These are phyloP conservation scores for Polypterus bichir DNA, from an alignment of 2,113 vertebrate species.

Conservation along the genomic window DNA sequence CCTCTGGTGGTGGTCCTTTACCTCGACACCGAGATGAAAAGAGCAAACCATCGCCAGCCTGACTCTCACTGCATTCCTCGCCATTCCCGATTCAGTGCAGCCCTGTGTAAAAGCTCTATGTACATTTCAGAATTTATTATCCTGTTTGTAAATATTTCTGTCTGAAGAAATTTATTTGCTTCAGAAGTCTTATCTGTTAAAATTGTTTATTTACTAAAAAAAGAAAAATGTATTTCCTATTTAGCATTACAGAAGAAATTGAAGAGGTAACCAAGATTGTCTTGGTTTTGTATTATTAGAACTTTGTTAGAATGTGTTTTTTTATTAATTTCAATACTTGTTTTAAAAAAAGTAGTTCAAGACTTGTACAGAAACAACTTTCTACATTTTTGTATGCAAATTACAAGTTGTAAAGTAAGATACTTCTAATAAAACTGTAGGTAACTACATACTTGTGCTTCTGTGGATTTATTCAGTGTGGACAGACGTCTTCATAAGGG, in stretches of 20 bases:
- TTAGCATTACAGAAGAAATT: conserved; percentile 13
- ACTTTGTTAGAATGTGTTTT: conserved; percentile 36
- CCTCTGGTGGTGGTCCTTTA: too few species aligned
- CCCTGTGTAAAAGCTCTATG: conserved; percentile 7
- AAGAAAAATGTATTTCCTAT: conserved; percentile 49
- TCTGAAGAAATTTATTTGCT: conserved; percentile 52
- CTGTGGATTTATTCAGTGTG: conserved; percentile 19
- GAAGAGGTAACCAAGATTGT: conserved; percentile 47
- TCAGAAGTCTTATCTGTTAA: conserved; percentile 52
- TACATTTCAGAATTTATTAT: conserved; percentile 43
- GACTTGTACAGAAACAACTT: conserved; percentile 45
- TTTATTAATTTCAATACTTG: conserved; percentile 52
- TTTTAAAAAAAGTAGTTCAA: conserved; percentile 51
- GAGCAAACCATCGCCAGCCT: not conserved
- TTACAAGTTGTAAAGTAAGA: conserved; percentile 52
- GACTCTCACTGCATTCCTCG: not conserved
- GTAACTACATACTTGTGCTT: conserved; percentile 37
- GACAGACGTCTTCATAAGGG: too few species aligned
- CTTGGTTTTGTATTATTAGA: conserved; percentile 47
- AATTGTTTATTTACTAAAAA: conserved; percentile 65
- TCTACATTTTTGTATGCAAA: conserved; percentile 46
- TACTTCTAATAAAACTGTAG: conserved; percentile 59
- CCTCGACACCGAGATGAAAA: not conserved
- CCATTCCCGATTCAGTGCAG: not conserved
- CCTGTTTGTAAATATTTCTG: conserved; percentile 58